Conservation (phyloP, 2,888 invertebrate genomes). For the Himalopsyche tibetana region DNA sequence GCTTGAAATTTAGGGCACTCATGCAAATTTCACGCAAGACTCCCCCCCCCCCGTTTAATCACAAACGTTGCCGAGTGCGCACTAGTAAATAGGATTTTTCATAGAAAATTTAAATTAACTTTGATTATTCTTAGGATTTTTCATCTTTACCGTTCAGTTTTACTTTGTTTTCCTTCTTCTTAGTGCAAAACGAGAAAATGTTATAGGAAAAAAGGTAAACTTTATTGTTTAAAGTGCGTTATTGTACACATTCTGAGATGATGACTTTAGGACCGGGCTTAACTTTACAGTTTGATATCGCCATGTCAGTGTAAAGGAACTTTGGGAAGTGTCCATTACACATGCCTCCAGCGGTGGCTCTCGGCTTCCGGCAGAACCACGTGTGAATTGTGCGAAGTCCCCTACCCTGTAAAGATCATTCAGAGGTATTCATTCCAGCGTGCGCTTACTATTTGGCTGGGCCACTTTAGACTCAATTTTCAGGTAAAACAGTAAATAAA, state of each 20-base stretch:
- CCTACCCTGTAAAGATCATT: slow-evolving; percentile 78
- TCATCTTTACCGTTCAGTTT: too few species aligned
- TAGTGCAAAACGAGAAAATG: too few species aligned
- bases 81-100: too few species aligned
- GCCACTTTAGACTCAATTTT: slow-evolving; percentile 79
- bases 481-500: slow-evolving; percentile 69
- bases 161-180: too few species aligned
- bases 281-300: slow-evolving; percentile 76
- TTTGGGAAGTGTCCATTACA: slow-evolving; percentile 82
- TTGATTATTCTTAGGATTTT: too few species aligned
- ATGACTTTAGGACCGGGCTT: background rate
- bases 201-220: background rate
- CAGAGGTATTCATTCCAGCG: slow-evolving; percentile 79
- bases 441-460: slow-evolving; percentile 81
- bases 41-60: too few species aligned
- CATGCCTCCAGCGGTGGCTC: slow-evolving; percentile 84
- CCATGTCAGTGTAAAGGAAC: slow-evolving; percentile 84
- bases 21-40: too few species aligned
- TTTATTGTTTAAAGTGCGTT: slow-evolving; percentile 39
- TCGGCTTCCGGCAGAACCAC: slow-evolving; percentile 82
- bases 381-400: slow-evolving; percentile 83
- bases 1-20: too few species aligned
- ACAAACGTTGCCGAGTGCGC: too few species aligned
- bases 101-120: too few species aligned
- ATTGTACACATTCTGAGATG: slow-evolving; percentile 53